These are phyloP conservation scores for Oreochromis niloticus DNA, from an alignment of 2,113 vertebrate genomes.

Conservation along the genomic window DNA sequence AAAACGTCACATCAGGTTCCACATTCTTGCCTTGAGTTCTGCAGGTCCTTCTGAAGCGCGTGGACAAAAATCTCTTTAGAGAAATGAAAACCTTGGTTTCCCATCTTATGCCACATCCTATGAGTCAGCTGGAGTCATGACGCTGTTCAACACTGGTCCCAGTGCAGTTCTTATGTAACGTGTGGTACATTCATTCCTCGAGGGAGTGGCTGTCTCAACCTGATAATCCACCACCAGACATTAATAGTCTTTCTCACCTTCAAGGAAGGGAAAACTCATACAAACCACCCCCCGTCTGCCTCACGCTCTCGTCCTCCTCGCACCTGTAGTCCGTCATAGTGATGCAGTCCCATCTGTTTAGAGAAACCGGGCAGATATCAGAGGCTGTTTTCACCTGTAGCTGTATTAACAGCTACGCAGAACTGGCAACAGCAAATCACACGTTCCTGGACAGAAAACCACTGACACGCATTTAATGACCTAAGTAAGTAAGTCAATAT, in stretches of 20 bases:
- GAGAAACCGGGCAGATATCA: background rate
- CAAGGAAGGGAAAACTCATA: background rate
- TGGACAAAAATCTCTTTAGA: background rate
- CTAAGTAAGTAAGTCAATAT: background rate
- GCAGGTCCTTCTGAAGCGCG: background rate
- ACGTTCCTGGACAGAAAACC: background rate
- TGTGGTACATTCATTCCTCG: background rate
- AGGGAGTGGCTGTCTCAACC: background rate
- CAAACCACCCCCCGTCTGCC: background rate
- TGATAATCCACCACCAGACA: conserved; percentile 15
- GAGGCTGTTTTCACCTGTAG: background rate
- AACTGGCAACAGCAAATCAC: background rate
- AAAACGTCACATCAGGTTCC: background rate
- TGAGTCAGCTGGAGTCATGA: conserved; percentile 24
- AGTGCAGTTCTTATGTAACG: background rate
- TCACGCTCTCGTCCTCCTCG: background rate
- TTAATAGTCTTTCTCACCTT: conserved; percentile 32
- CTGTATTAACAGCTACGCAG: background rate
- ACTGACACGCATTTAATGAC: background rate
- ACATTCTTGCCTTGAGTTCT: background rate
- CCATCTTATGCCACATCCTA: background rate
- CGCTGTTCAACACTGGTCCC: background rate
- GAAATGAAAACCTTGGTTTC: background rate
- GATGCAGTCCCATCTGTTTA: conserved; percentile 25
- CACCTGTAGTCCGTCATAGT: conserved; percentile 3